These are phyloP conservation scores for Halcyon chelicuti DNA, from an alignment of 2,797 vertebrate species.

Conservation along the genomic window DNA sequence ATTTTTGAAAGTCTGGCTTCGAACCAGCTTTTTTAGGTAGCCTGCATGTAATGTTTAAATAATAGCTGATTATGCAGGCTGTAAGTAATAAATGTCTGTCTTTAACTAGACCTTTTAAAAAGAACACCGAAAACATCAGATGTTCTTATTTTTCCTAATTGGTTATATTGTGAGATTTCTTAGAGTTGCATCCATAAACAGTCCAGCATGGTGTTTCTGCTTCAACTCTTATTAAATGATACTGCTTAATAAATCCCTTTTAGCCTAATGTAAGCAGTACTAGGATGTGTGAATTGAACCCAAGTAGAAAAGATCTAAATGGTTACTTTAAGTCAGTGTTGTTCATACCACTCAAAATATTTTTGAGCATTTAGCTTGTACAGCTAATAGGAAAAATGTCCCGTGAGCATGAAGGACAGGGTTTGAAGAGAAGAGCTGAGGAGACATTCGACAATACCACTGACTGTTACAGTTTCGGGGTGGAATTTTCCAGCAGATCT, in stretches of 20 bases:
- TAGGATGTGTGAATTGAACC: background rate
- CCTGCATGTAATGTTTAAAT: background rate
- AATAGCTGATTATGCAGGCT: constrained; percentile 5
- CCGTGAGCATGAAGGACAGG: background rate
- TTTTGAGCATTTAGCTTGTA: background rate
- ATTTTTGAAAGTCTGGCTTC: constrained; percentile 23
- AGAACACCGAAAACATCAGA: background rate
- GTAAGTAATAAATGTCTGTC: background rate
- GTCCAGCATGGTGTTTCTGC: background rate
- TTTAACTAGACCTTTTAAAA: constrained; percentile 17
- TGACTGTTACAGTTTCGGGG: background rate
- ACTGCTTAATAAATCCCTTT: background rate
- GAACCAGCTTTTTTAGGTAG: constrained; percentile 8
- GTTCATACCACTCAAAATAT: background rate
- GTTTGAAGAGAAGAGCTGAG: background rate
- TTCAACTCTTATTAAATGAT: constrained; percentile 1
- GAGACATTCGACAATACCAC: background rate
- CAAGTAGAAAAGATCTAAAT: background rate
- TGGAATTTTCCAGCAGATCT: background rate
- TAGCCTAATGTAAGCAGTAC: background rate
- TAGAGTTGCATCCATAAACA: constrained; percentile 15
- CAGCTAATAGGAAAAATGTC: background rate
- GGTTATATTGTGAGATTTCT: constrained; percentile 14
- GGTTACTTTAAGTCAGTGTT: background rate
- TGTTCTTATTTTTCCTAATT: background rate